phyloP scores from a whole-genome alignment of 2,797 vertebrate genomes.

The Halcyon chelicuti region DNA sequence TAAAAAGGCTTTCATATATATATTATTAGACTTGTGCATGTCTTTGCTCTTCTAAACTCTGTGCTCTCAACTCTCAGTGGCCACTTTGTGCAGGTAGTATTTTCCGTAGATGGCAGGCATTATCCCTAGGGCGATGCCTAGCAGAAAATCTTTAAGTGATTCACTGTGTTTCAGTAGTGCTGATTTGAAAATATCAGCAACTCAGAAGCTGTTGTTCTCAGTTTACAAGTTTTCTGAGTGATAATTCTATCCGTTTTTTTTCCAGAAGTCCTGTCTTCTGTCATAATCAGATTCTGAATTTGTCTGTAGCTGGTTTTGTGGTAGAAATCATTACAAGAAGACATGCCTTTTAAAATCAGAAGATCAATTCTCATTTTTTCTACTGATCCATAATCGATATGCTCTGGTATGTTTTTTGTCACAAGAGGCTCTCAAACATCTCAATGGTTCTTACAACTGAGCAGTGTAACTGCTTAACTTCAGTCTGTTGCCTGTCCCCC shows the following conservation, averaged over 20 bases:
- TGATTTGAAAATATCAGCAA: neutral
- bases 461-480: neutral
- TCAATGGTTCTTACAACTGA: neutral
- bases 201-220: neutral
- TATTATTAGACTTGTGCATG: neutral
- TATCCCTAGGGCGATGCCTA: neutral
- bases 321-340: neutral
- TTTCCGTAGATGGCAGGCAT: neutral
- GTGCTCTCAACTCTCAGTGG: neutral
- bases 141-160: neutral
- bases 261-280: neutral
- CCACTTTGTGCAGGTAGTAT: neutral
- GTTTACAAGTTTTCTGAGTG: neutral
- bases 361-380: neutral
- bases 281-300: neutral
- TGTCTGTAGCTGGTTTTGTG: neutral
- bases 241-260: neutral
- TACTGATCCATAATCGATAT: neutral
- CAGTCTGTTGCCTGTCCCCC: too few relatives aligned
- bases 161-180: neutral
- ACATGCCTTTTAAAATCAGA: neutral
- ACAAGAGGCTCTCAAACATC: neutral
- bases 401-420: neutral
- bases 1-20: neutral
- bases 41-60: too few relatives aligned